Evolutionary conservation across 2,113 vertebrate genomes (phyloP).

Genomic region (Melanocharis versteri): DNA sequence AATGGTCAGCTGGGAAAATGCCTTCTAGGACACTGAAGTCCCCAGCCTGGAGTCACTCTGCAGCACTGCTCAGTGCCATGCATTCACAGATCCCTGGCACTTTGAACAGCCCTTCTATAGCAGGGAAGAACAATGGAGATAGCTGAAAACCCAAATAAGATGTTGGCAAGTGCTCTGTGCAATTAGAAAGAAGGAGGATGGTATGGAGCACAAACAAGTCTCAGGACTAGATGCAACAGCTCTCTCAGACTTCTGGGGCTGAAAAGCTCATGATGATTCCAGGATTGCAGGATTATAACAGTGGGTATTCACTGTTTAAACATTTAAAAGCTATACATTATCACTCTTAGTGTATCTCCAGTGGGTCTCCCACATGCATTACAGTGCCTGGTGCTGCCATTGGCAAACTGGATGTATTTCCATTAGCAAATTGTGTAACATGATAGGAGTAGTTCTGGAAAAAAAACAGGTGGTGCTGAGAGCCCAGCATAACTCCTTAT

Average conservation of each 20-base stretch:
- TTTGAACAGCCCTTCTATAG: neutral
- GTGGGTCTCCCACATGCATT: neutral
- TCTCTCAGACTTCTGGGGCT: neutral
- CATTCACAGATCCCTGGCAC: neutral
- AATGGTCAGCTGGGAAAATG: neutral
- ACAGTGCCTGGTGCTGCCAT: neutral
- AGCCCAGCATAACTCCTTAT: neutral
- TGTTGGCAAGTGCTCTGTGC: neutral
- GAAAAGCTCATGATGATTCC: neutral
- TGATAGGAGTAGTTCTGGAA: neutral
- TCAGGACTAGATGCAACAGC: neutral
- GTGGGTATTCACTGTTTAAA: neutral
- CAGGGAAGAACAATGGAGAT: neutral
- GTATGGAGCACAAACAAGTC: neutral
- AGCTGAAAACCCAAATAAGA: neutral
- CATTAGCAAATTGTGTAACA: neutral
- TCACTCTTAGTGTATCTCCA: neutral
- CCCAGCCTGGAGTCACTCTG: fast-evolving
- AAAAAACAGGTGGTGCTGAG: fast-evolving
- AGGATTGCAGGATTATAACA: neutral
- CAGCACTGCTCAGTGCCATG: neutral
- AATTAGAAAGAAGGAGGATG: neutral
- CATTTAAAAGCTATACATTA: neutral
- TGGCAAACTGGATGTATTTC: neutral
- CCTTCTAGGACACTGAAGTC: fast-evolving